Evolutionary conservation across 2,797 vertebrate genomes (phyloP).

Genomic region (Rhabdophis nuchalis): DNA sequence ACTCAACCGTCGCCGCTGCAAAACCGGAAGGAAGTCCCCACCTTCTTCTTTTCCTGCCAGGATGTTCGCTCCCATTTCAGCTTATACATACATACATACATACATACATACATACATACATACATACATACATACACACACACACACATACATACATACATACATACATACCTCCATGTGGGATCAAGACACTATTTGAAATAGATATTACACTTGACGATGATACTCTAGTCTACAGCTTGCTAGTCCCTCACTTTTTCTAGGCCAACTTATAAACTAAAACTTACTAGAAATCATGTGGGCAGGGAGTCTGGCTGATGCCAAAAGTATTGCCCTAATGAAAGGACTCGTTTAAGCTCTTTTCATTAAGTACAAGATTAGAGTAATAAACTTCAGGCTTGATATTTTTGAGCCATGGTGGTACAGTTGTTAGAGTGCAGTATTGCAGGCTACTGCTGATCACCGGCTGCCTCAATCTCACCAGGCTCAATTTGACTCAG

Average conservation of each 20-base stretch:
- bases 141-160: too few species aligned
- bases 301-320: neutral
- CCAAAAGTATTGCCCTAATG: neutral
- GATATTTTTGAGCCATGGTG: slow-evolving; percentile 12
- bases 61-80: neutral
- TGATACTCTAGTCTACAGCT: neutral
- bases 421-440: too few species aligned
- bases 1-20: too few species aligned
- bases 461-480: too few species aligned
- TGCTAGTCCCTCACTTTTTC: neutral
- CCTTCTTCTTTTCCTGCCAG: neutral
- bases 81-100: neutral
- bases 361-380: slow-evolving; percentile 39
- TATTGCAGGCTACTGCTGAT: too few species aligned
- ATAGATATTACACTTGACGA: neutral
- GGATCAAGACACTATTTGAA: neutral
- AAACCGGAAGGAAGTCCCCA: too few species aligned
- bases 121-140: too few species aligned
- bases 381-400: slow-evolving; percentile 32
- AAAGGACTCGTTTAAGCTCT: slow-evolving; percentile 30
- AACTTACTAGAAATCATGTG: neutral
- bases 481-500: too few species aligned
- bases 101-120: too few species aligned
- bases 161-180: neutral
- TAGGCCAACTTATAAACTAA: neutral